A percentile compares a stretch with the other conserved stretches of the same genome.
phyloP scores from a whole-genome alignment of 2,888 invertebrate species.

The Caenorhabditis sp. region DNA sequence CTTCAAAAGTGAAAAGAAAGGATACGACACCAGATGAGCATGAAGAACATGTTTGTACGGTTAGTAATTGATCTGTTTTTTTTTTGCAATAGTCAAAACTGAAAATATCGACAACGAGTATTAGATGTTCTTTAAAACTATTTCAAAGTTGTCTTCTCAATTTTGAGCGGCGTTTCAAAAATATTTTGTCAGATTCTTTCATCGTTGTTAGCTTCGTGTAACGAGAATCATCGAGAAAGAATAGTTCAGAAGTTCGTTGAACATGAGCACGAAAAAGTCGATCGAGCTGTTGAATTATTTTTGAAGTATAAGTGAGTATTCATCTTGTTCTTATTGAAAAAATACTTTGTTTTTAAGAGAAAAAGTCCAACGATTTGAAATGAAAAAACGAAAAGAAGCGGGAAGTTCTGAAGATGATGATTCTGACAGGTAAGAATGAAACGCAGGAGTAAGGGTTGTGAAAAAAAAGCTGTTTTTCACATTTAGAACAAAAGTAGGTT shows the following conservation, averaged over 20 bases:
- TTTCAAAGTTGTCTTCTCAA: too few species aligned
- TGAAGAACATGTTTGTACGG: slow-evolving; percentile 83
- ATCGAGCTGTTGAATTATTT: slow-evolving; percentile 91
- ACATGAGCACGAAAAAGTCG: slow-evolving; percentile 97
- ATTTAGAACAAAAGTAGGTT: background rate
- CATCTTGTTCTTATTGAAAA: background rate
- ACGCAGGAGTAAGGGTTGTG: too few species aligned
- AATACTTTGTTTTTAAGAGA: slow-evolving; percentile 34
- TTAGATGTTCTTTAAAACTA: too few species aligned
- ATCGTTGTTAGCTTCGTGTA: slow-evolving; percentile 89
- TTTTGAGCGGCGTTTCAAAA: too few species aligned
- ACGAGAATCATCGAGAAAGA: slow-evolving; percentile 87
- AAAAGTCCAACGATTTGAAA: slow-evolving; percentile 46
- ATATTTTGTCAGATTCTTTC: slow-evolving; percentile 77
- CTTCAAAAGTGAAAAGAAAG: slow-evolving; percentile 81
- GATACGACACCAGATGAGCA: slow-evolving; percentile 69
- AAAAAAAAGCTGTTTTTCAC: too few species aligned
- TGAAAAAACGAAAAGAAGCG: slow-evolving; percentile 33
- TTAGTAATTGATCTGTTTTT: slow-evolving; percentile 18
- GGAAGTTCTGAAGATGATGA: slow-evolving; percentile 42
- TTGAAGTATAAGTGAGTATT: slow-evolving; percentile 79
- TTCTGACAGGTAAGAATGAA: too few species aligned
- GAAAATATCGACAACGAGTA: too few species aligned
- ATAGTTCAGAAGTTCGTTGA: slow-evolving; percentile 94
- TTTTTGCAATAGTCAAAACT: background rate